phyloP scores from a whole-genome alignment of 2,888 invertebrate genomes.

The Drosophila mayaguana region DNA sequence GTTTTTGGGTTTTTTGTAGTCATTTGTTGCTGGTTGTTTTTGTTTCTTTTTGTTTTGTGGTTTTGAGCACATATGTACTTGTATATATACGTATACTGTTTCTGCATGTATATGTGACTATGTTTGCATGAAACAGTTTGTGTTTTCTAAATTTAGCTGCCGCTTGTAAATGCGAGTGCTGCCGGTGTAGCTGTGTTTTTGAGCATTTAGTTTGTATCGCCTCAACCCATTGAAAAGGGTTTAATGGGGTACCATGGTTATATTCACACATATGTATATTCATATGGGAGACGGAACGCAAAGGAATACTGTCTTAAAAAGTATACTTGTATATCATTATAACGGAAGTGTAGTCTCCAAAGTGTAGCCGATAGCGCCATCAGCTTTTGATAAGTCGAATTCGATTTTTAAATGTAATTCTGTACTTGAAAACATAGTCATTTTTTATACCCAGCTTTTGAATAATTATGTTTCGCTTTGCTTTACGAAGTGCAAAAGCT shows the following conservation, averaged over 20 bases:
- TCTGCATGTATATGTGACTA: neutral
- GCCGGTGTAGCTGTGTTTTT: slow-evolving; percentile 6
- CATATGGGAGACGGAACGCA: neutral
- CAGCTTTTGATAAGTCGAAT: too few species aligned
- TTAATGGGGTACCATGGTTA: neutral
- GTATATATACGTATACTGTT: neutral
- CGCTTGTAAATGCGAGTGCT: slow-evolving; percentile 36
- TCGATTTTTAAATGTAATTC: too few species aligned
- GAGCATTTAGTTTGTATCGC: slow-evolving; percentile 9
- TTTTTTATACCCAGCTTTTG: too few species aligned
- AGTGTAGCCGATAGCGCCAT: too few species aligned
- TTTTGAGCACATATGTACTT: slow-evolving; percentile 35
- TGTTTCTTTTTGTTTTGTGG: slow-evolving; percentile 47
- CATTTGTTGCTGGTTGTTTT: slow-evolving; percentile 50
- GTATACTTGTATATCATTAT: too few species aligned
- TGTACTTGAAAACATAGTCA: too few species aligned
- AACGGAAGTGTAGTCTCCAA: too few species aligned
- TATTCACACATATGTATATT: neutral
- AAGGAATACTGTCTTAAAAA: neutral
- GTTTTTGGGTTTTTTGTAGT: slow-evolving; percentile 66
- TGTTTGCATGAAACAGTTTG: slow-evolving; percentile 33
- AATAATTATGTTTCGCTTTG: too few species aligned
- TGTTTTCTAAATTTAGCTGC: slow-evolving; percentile 77
- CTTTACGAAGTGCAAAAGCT: too few species aligned
- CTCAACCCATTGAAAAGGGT: neutral